These are phyloP conservation scores for Spodoptera exigua DNA, from an alignment of 2,888 invertebrate species.

Conservation along the genomic window DNA sequence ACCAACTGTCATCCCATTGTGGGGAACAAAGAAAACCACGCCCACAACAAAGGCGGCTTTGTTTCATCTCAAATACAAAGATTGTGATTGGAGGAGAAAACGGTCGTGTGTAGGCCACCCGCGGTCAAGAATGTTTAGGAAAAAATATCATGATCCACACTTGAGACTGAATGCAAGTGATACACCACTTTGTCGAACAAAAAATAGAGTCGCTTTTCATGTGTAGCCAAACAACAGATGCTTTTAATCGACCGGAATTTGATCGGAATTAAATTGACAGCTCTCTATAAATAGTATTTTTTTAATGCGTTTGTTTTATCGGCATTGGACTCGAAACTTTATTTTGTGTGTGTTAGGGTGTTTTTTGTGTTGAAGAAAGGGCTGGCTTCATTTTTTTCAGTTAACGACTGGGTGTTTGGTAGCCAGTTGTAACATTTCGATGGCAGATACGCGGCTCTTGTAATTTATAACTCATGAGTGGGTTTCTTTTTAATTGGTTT, in stretches of 20 bases:
- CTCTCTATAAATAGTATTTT: conserved; percentile 71
- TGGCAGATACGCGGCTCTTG: conserved; percentile 42
- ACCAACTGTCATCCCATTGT: conserved; percentile 85
- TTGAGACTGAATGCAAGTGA: conserved; percentile 29
- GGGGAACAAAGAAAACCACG: conserved; percentile 80
- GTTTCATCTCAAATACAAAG: conserved; percentile 79
- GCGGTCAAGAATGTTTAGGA: conserved; percentile 73
- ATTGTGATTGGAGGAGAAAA: conserved; percentile 76
- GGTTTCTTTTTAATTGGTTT: conserved; percentile 40
- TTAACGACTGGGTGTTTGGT: conserved; percentile 26
- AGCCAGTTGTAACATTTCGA: conserved; percentile 50
- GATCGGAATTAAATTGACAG: conserved; percentile 81
- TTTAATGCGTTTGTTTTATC: conserved; percentile 49
- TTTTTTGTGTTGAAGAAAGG: conserved; percentile 8
- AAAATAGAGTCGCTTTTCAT: conserved; percentile 47
- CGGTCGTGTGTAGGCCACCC: conserved; percentile 61
- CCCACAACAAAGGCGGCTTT: conserved; percentile 82
- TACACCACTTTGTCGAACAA: not conserved
- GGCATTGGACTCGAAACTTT: conserved; percentile 23
- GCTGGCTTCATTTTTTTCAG: conserved; percentile 44
- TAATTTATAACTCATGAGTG: conserved; percentile 51
- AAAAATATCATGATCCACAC: conserved; percentile 65
- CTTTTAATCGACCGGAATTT: conserved; percentile 71
- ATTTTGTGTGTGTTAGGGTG: rapidly evolving
- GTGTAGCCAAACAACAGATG: conserved; percentile 65